A percentile compares a stretch with the other conserved stretches of the same genome.
These are phyloP conservation scores for Mus spicilegus DNA, from an alignment of 2,113 vertebrate species.

Conservation along the genomic window DNA sequence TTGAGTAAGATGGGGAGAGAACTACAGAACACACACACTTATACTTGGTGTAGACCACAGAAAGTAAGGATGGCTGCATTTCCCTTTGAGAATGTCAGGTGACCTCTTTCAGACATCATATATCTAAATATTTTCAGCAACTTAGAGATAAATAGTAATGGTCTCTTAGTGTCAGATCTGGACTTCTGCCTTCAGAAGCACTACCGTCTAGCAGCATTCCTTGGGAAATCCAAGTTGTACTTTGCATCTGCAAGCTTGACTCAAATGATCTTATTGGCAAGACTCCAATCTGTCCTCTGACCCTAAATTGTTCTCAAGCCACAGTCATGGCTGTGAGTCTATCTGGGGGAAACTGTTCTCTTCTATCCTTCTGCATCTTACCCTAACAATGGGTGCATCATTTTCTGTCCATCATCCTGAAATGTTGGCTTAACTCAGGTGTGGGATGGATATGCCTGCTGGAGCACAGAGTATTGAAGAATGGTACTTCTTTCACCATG, in stretches of 20 bases:
- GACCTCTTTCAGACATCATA: too few species aligned
- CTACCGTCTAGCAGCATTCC: neutral
- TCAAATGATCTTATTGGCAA: neutral
- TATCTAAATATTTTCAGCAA: neutral
- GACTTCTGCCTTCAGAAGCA: neutral
- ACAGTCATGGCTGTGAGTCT: neutral
- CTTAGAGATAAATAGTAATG: rapidly evolving
- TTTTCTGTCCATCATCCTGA: too few species aligned
- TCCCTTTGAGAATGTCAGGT: neutral
- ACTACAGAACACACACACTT: neutral
- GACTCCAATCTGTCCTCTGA: neutral
- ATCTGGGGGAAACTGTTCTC: neutral
- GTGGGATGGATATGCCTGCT: too few species aligned
- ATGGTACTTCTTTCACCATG: too few species aligned
- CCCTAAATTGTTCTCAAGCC: rapidly evolving
- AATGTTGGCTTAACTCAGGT: too few species aligned
- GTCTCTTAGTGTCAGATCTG: neutral
- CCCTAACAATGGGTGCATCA: too few species aligned
- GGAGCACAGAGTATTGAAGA: too few species aligned
- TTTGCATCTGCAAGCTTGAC: neutral
- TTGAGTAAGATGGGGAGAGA: too few species aligned
- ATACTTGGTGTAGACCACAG: neutral
- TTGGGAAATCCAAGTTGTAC: neutral
- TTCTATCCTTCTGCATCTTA: too few species aligned
- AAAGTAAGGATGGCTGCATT: neutral